These are phyloP conservation scores for Myotis daubentonii DNA, from an alignment of 2,797 vertebrate genomes.

Conservation along the genomic window DNA sequence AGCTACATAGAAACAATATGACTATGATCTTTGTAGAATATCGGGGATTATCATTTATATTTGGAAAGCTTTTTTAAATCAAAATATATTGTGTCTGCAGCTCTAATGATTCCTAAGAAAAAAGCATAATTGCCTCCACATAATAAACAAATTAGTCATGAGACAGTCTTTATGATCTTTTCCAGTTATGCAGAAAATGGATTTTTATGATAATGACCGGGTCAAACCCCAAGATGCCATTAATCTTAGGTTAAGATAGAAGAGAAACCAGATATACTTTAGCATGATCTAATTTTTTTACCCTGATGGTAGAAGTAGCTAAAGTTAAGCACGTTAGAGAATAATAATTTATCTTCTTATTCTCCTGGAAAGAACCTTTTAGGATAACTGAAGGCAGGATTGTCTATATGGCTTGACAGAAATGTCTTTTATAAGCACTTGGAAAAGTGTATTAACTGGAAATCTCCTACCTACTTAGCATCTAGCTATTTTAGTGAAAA, in stretches of 20 bases:
- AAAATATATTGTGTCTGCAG: not conserved
- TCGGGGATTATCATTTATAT: not conserved
- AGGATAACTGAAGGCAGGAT: not conserved
- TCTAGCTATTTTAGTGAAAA: conserved; percentile 50
- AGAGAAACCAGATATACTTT: not conserved
- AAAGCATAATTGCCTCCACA: not conserved
- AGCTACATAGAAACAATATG: not conserved
- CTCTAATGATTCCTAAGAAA: conserved; percentile 44
- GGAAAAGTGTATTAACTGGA: conserved; percentile 3
- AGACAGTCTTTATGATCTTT: not conserved
- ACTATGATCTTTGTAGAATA: not conserved
- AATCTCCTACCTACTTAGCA: not conserved
- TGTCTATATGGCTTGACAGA: not conserved
- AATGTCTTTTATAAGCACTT: not conserved
- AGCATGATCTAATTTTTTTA: conserved; percentile 50
- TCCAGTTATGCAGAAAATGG: conserved; percentile 31
- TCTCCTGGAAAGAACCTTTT: not conserved
- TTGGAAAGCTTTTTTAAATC: not conserved
- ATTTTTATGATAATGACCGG: conserved; percentile 51
- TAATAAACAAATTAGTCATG: conserved; percentile 51
- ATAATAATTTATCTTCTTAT: conserved; percentile 46
- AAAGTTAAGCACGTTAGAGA: conserved; percentile 34
- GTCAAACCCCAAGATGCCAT: conserved; percentile 12
- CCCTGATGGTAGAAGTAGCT: conserved; percentile 11
- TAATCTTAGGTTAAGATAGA: conserved; percentile 37